These are phyloP conservation scores for Tonatia bakeri DNA, from an alignment of 2,113 vertebrate genomes.

Conservation along the genomic window DNA sequence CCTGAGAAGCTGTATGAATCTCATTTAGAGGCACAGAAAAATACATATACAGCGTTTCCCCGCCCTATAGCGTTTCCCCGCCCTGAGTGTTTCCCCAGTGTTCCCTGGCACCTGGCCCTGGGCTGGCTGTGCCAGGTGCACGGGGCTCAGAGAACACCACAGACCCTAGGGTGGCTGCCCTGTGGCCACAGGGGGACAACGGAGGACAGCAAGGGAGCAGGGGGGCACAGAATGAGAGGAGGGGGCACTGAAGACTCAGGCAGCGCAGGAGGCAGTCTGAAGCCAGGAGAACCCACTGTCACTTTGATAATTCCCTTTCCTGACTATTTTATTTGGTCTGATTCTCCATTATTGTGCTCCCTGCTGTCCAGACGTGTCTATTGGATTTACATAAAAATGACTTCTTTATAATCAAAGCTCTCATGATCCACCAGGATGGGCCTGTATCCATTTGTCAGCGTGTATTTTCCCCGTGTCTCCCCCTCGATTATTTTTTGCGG, in stretches of 20 bases:
- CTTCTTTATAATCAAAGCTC: not conserved
- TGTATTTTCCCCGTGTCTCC: not conserved
- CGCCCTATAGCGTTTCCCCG: rapidly evolving
- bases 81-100: too few relatives aligned
- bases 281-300: not conserved
- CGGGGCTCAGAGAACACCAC: not conserved
- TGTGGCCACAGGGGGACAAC: not conserved
- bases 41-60: not conserved
- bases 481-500: not conserved
- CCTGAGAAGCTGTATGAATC: not conserved
- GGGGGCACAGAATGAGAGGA: not conserved
- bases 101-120: too few relatives aligned
- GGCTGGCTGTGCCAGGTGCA: not conserved
- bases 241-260: not conserved
- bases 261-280: not conserved
- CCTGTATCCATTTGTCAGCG: not conserved
- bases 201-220: not conserved
- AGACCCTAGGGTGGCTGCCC: not conserved
- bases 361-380: not conserved
- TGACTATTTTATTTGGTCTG: not conserved
- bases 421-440: not conserved
- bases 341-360: not conserved
- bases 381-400: not conserved
- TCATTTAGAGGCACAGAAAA: not conserved
- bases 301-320: not conserved